A percentile compares a stretch with the other conserved stretches of the same genome.
These are phyloP conservation scores for Listronotus bonariensis DNA, from an alignment of 1,140 invertebrate species.

Conservation along the genomic window DNA sequence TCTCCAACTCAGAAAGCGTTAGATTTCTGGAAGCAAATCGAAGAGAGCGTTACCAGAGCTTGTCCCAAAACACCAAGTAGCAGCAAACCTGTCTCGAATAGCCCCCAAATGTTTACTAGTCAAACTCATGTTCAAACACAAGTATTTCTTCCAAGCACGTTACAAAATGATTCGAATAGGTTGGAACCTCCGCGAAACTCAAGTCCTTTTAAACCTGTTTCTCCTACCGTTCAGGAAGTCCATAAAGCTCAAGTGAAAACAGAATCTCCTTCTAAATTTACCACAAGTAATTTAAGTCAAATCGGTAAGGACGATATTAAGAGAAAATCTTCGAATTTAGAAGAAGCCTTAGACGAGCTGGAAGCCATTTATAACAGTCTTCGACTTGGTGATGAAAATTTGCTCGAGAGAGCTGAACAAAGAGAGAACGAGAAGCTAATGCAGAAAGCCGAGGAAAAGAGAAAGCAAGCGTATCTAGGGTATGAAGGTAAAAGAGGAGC, in stretches of 20 bases:
- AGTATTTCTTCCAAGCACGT: conserved; percentile 48
- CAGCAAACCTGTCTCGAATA: conserved; percentile 21
- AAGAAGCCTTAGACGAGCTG: conserved; percentile 84
- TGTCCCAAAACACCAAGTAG: conserved; percentile 14
- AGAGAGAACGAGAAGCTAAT: conserved; percentile 66
- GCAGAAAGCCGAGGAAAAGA: conserved; percentile 41
- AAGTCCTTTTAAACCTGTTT: conserved; percentile 48
- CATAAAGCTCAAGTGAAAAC: conserved; percentile 1
- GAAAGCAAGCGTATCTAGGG: conserved; percentile 34
- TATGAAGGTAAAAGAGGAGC: conserved; percentile 40
- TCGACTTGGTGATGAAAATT: conserved; percentile 78
- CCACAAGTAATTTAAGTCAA: conserved; percentile 2
- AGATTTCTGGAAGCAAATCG: conserved; percentile 68
- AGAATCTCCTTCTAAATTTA: conserved; percentile 16
- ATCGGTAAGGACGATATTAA: conserved; percentile 42
- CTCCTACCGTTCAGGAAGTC: conserved; percentile 27
- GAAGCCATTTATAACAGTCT: conserved; percentile 89
- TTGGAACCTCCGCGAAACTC: conserved; percentile 13
- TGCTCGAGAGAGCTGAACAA: conserved; percentile 76
- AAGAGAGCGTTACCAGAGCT: conserved; percentile 56
- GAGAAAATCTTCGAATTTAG: conserved; percentile 71
- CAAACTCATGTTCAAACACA: conserved; percentile 50
- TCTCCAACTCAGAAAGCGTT: conserved; percentile 54
- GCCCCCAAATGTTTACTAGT: conserved; percentile 52
- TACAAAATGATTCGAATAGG: conserved; percentile 29